Base-by-base conservation (phyloP, 2,113 vertebrate species). In the Piaya cayana region DNA sequence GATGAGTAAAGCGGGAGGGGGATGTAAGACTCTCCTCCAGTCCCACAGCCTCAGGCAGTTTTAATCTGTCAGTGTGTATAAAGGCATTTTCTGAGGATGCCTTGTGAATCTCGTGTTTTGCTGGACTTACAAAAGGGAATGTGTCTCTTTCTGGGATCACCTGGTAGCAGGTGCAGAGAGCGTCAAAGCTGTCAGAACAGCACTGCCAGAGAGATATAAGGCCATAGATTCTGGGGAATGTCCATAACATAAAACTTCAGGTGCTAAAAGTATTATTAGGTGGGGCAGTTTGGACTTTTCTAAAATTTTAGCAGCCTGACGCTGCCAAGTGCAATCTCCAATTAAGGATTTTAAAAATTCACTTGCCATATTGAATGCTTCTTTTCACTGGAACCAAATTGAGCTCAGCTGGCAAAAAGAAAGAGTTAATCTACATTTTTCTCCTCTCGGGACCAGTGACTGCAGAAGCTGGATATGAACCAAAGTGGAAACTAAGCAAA, bases 401-500 rank as follows among this genome's bases (percentile, higher is more conserved):
- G 53, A 86, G 30, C 45, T 65, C 59, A 62, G 36, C 25, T 67
- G 22, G 15, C 5, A 64, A 45, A 55, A 49, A 47, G 42, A 36
- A 39, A 36, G 10, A 6, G 1, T 29, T 23, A 12, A 43, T 27
- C 2, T 56, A 37, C 13, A 9, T 37, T 78, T 69, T 39, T 69
- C 36, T 6, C 18, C 55, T 29, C 42, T 50, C 71, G 71, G 77
- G 65, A 75, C 26, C 74, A 84, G 60, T 63, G 59, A 45, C 71
- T 93, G 88, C 37, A 86, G 60, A 69, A 88, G 45, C 55, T 92
- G 88, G 68, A 77, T 80, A 34, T 11, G 59, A 78, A 67, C 68
- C 79, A 76, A 75, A 88, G 59, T 67, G 75, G 78, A 89, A 92
- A 56, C 43, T 52, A 92, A 88, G 30, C 59, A 65, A 93, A 83